Evolutionary conservation across 1,140 invertebrate species (phyloP).

Genomic region (Trichoplusia ni): DNA sequence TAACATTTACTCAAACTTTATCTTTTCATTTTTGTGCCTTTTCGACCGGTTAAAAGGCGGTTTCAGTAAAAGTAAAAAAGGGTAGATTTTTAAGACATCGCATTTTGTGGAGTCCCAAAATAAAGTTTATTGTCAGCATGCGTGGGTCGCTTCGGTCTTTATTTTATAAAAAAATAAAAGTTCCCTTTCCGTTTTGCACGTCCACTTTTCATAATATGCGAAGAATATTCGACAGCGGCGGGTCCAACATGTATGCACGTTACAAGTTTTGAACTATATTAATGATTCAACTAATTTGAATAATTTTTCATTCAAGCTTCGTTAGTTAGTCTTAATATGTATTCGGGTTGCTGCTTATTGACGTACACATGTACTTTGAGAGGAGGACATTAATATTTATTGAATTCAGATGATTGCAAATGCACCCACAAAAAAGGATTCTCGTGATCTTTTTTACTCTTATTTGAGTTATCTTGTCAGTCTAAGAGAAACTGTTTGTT

Average conservation of each 20-base stretch:
- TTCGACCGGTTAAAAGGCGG: slow-evolving; percentile 48
- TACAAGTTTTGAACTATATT: slow-evolving; percentile 1
- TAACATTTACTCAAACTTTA: slow-evolving; percentile 55
- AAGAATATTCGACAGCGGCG: slow-evolving; percentile 31
- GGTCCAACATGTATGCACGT: slow-evolving; percentile 31
- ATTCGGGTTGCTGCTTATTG: slow-evolving; percentile 6
- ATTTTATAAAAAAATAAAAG: slow-evolving; percentile 45
- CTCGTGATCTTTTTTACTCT: too few relatives aligned
- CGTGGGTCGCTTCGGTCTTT: slow-evolving; percentile 48
- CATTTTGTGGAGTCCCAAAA: slow-evolving; percentile 63
- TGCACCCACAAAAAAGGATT: too few relatives aligned
- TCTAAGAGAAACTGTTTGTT: too few relatives aligned
- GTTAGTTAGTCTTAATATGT: slow-evolving; percentile 2
- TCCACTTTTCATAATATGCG: slow-evolving; percentile 39
- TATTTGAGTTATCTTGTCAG: too few relatives aligned
- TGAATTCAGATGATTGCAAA: not conserved
- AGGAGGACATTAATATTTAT: not conserved
- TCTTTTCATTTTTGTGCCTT: slow-evolving; percentile 57
- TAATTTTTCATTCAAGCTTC: slow-evolving; percentile 22
- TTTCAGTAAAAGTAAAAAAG: slow-evolving; percentile 58
- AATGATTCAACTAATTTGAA: slow-evolving; percentile 27
- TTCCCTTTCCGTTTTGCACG: slow-evolving; percentile 15
- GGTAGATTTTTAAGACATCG: slow-evolving; percentile 49
- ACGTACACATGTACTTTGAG: not conserved
- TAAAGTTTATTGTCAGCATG: slow-evolving; percentile 69